These are phyloP conservation scores for Lamellibrachia satsuma DNA, from an alignment of 2,888 invertebrate genomes.

Conservation along the genomic window DNA sequence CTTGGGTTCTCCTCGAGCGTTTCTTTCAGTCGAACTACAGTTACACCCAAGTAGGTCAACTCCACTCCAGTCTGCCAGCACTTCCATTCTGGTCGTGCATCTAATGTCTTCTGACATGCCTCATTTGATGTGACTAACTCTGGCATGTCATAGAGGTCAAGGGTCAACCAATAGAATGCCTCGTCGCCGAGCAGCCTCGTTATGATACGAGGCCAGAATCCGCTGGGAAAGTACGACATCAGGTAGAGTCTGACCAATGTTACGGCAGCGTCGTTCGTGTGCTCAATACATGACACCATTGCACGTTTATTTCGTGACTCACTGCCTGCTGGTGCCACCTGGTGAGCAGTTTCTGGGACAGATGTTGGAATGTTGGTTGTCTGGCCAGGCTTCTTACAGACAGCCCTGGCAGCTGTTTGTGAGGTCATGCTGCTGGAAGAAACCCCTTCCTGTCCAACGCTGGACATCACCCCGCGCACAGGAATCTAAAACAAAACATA, in stretches of 20 bases:
- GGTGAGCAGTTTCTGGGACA: neutral
- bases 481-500: conserved; percentile 30
- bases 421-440: conserved; percentile 14
- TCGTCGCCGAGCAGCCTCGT: conserved; percentile 90
- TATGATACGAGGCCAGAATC: conserved; percentile 95
- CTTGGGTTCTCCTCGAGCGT: conserved; percentile 72
- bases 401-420: no score
- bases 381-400: neutral
- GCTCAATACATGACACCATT: neutral
- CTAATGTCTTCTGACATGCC: neutral
- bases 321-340: neutral
- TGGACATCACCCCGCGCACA: conserved; percentile 24
- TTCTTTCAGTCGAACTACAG: conserved; percentile 84
- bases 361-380: neutral
- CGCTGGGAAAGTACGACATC: conserved; percentile 96
- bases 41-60: conserved; percentile 82
- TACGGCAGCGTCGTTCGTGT: conserved; percentile 38
- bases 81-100: conserved; percentile 73
- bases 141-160: conserved; percentile 65
- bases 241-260: conserved; percentile 64
- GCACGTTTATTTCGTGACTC: neutral
- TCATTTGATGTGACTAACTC: conserved; percentile 39
- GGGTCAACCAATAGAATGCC: conserved; percentile 32
- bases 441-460: conserved; percentile 42
- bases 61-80: conserved; percentile 94